Base-by-base conservation (phyloP, 2,113 vertebrate genomes). In the Capreolus pygargus region DNA sequence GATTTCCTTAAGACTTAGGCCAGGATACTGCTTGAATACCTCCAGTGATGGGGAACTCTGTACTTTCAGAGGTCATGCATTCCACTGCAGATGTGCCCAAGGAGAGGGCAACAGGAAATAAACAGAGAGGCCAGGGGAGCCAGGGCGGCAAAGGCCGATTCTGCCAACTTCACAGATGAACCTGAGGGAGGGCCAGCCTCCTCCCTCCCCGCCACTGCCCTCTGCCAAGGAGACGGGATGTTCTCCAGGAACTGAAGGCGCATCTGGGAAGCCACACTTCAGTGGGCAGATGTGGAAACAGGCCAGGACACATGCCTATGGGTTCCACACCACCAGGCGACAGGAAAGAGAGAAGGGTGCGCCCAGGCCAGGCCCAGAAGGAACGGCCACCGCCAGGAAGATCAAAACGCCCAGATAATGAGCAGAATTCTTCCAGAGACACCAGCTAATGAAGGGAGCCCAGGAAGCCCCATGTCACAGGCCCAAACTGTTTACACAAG, bases 401-500 rank as follows among this genome's bases (percentile, higher is more conserved):
- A 97, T 97, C 97, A 97, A 98, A 97, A 88, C 82, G 0, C 58
- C 95, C 92, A 76, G 79, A 96, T 98, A 97, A 98, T 94, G 98
- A 98, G 97, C 64, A 27, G 5, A 97, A 97, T 98, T 93, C 95
- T 98, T 85, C 47, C 96, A 89, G 86, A 98, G 97, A 98, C 94
- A 97, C 93, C 93, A 76, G 64, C 96, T 98, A 97, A 98, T 95
- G 97, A 98, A 98, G 81, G 86, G 64, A 60, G 58, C 83, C 54
- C 95, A 81, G 97, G 95, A 96, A 97, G 95, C 91, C 97, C 95
- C 96, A 0, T 19, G 92, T 92, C 96, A 92, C 3, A 1, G 81
- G 64, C 87, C 97, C 95, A 91, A 98, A 98, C 91, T 98, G 93
- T 98, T 98, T 98, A 98, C 57, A 97, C 98, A 97, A 95, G 97